phyloP scores from a whole-genome alignment of 2,888 invertebrate genomes.

The Cyrtodaria siliqua region DNA sequence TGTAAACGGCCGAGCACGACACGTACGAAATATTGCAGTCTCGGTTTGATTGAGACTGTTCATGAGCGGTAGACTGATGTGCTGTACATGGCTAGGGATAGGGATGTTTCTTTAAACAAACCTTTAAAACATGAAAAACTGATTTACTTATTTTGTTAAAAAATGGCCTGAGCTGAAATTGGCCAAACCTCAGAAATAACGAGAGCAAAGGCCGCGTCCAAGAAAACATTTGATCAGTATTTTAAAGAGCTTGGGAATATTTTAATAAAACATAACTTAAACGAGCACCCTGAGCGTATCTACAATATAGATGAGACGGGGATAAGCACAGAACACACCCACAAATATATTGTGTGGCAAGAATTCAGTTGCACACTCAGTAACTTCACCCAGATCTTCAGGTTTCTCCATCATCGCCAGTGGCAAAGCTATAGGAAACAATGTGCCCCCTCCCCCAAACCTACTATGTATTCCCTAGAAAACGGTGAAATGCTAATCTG shows the following conservation, averaged over 20 bases:
- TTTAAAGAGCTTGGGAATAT: slow-evolving; percentile 25
- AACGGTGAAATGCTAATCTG: slow-evolving; percentile 48
- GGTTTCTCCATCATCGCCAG: slow-evolving; percentile 43
- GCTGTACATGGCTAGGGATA: too few relatives aligned
- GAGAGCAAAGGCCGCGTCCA: slow-evolving; percentile 40
- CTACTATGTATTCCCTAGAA: slow-evolving; percentile 52
- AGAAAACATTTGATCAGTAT: slow-evolving; percentile 33
- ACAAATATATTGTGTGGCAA: slow-evolving; percentile 42
- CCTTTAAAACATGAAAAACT: too few relatives aligned
- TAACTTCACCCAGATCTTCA: slow-evolving; percentile 35
- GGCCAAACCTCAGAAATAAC: too few relatives aligned
- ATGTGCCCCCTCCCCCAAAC: slow-evolving; percentile 48
- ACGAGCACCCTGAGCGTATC: slow-evolving; percentile 36
- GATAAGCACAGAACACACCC: slow-evolving; percentile 48
- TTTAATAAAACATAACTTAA: slow-evolving; percentile 16
- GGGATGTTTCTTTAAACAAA: too few relatives aligned
- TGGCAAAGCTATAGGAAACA: slow-evolving; percentile 43
- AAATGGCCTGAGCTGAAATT: too few relatives aligned
- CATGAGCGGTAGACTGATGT: too few relatives aligned
- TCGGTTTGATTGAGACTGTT: too few relatives aligned
- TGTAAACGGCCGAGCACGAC: too few relatives aligned
- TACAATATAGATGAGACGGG: slow-evolving; percentile 55
- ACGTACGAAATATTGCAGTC: too few relatives aligned
- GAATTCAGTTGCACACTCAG: slow-evolving; percentile 16
- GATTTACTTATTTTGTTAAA: too few relatives aligned